A percentile compares a stretch with the other conserved stretches of the same genome.
Conservation (phyloP, 2,113 vertebrate species). For the Hypomesus transpacificus region DNA sequence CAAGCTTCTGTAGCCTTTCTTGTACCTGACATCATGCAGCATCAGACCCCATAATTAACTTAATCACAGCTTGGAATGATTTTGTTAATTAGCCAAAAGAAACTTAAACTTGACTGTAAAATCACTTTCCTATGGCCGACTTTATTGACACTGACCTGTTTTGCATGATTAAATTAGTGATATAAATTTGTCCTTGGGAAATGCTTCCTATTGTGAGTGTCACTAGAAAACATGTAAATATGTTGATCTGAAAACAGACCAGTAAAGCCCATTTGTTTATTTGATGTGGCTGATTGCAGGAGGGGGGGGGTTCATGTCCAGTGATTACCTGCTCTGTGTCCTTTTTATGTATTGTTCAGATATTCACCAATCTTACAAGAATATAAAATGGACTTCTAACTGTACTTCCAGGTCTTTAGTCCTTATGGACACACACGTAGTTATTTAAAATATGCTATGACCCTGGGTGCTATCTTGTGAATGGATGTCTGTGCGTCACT, state of each 20-base stretch:
- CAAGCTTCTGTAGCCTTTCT: constrained; percentile 40
- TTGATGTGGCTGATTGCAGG: no score
- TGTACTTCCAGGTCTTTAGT: no score
- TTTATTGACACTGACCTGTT: constrained; percentile 18
- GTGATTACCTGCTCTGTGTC: no score
- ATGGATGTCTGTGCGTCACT: constrained; percentile 48
- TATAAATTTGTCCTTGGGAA: constrained; percentile 19
- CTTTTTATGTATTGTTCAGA: no score
- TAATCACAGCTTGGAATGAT: constrained; percentile 55
- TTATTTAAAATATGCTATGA: no score
- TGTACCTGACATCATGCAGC: constrained; percentile 49
- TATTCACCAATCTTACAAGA: no score
- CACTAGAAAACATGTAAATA: constrained; percentile 23
- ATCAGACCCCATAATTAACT: constrained; percentile 58
- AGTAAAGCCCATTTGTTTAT: no score
- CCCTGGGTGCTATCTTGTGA: no score
- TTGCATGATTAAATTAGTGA: no score
- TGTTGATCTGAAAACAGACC: background rate
- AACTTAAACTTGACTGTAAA: constrained; percentile 34
- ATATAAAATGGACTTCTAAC: no score
- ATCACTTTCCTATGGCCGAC: constrained; percentile 27
- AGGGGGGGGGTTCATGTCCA: no score
- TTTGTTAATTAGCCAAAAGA: constrained; percentile 36
- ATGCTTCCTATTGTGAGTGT: constrained; percentile 10
- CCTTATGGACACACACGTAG: no score